Percentiles rank a stretch among this genome's conserved stretches.
These are phyloP conservation scores for Vidua macroura DNA, from an alignment of 2,113 vertebrate species.

Conservation along the genomic window DNA sequence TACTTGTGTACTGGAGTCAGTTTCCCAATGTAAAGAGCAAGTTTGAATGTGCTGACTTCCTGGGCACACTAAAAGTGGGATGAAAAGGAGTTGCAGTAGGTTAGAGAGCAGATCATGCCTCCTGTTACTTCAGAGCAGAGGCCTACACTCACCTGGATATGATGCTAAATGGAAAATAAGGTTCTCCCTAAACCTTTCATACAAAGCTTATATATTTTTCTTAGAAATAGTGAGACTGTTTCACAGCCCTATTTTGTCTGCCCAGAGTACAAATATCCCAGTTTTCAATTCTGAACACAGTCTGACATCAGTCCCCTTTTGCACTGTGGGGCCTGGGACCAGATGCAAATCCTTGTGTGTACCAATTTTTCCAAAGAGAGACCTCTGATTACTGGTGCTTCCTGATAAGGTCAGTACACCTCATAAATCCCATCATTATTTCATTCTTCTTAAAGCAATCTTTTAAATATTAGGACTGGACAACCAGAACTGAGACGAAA, in stretches of 20 bases:
- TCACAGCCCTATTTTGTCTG: background rate
- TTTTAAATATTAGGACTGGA: background rate
- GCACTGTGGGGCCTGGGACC: background rate
- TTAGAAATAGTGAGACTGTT: background rate
- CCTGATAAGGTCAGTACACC: background rate
- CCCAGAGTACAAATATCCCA: background rate
- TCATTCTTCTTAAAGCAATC: background rate
- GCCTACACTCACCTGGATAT: background rate
- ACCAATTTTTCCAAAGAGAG: background rate
- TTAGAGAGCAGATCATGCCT: background rate
- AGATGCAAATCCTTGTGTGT: background rate
- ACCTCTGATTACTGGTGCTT: background rate
- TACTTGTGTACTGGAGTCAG: background rate
- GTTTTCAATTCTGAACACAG: background rate
- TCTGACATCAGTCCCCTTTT: background rate
- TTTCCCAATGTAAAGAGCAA: background rate
- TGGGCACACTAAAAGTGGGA: background rate
- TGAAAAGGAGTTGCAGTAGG: fast-evolving
- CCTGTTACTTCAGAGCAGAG: background rate
- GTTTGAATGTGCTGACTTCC: too few relatives aligned
- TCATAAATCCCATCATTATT: background rate
- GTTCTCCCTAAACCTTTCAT: background rate
- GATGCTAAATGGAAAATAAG: background rate
- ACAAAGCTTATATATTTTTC: background rate
- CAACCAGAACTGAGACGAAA: background rate